Conservation (phyloP, 2,797 vertebrate species). For the Parambassis ranga region DNA sequence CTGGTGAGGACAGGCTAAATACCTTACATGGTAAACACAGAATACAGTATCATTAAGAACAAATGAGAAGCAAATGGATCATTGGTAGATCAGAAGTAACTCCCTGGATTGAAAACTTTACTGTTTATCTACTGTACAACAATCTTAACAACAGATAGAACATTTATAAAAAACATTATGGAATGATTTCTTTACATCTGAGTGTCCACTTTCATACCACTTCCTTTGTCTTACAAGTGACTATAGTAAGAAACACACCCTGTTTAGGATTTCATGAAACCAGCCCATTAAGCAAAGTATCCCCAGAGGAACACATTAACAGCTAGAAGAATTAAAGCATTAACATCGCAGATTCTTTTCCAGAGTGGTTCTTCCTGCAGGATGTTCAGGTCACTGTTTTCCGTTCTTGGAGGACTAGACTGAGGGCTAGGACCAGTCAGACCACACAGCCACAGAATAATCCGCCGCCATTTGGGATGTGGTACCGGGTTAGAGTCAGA, state of each 20-base stretch:
- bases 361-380: conserved; percentile 85
- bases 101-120: no score
- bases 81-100: no score
- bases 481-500: not conserved
- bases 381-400: conserved; percentile 77
- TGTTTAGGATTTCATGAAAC: not conserved
- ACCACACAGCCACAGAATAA: conserved; percentile 85
- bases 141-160: no score
- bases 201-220: no score
- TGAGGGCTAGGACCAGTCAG: conserved; percentile 47
- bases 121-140: no score
- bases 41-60: no score
- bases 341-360: conserved; percentile 84
- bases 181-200: no score
- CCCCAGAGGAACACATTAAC: conserved; percentile 92
- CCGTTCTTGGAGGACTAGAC: not conserved
- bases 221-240: no score
- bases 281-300: conserved; percentile 80
- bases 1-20: no score
- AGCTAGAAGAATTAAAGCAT: conserved; percentile 85
- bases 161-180: no score
- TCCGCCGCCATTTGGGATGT: conserved; percentile 72
- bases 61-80: no score
- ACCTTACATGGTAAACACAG: no score
- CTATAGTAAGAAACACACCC: not conserved